Base-by-base conservation (phyloP, 1,140 invertebrate genomes). In the Acarapis woodi region DNA sequence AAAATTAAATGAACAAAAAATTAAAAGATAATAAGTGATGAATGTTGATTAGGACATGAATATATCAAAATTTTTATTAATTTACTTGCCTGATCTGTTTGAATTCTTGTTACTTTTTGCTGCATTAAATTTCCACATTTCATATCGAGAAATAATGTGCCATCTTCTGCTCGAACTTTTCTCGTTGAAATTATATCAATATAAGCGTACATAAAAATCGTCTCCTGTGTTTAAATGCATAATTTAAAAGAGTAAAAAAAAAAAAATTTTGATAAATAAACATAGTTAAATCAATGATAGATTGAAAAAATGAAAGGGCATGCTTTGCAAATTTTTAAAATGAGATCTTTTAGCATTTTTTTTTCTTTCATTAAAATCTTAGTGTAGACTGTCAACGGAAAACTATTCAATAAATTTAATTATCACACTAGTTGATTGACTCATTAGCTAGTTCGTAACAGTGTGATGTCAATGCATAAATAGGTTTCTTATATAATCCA, bases 81-180 rank as follows among this genome's bases (percentile, higher is more conserved):
- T 36, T 20, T 20, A 35, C 36, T 38, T 47, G 87, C 85, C 58
- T 94, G 83, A 53, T 93, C 83, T 2, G 87, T 93, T 53, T 96
- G 83, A 40, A 97, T 67, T 46, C 83, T 64, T 18, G 83, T 85
- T 41, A 94, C 85, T 42, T 82, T 66, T 58, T 90, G 82, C 50
- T 87, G 76, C 68, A 93, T 76, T 45, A 96, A 59, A 52, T 88
- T 90, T 15, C 85, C 85, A 51, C 79, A 78, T 59, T 93, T 93
- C 71, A 94, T 78, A 57, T 94, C 85, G 52, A 96, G 60, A 55
- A 79, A 94, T 32, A 90, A 64, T 1, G 76, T 72, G 21, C 80
- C 80, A 53, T 83, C 78, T 51, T 93, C 83, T 1, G 78, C 82
- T 44, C 66, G 63, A 29, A 83, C 77, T 61, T 88, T 87, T 39